Percentiles rank a stretch among this genome's conserved stretches.
phyloP scores from a whole-genome alignment of 2,888 invertebrate genomes.

The Deilephila porcellus region DNA sequence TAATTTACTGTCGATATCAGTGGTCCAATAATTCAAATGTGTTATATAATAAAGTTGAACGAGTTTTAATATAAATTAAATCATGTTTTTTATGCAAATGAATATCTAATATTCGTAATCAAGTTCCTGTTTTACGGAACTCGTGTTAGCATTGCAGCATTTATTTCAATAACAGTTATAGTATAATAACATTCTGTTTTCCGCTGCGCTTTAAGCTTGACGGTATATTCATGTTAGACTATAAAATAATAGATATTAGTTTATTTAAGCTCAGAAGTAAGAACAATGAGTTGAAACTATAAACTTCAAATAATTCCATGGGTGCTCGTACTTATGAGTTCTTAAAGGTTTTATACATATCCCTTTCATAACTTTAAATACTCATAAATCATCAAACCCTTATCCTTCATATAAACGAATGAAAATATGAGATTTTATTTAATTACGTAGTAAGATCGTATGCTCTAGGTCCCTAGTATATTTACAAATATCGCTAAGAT shows the following conservation, averaged over 20 bases:
- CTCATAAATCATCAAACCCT: too few relatives aligned
- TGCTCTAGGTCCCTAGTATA: too few relatives aligned
- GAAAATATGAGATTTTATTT: not conserved
- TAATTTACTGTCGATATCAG: not conserved
- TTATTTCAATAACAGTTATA: not conserved
- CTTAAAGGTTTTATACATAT: too few relatives aligned
- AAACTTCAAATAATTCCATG: too few relatives aligned
- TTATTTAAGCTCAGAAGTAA: too few relatives aligned
- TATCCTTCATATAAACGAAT: too few relatives aligned
- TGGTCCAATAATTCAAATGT: not conserved
- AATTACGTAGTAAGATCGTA: not conserved
- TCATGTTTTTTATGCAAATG: slow-evolving; percentile 10
- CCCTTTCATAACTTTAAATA: too few relatives aligned
- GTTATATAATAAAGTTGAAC: not conserved
- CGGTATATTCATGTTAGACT: too few relatives aligned
- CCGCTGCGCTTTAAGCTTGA: not conserved
- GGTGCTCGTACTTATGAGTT: too few relatives aligned
- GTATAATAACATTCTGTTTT: not conserved
- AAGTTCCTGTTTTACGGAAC: slow-evolving; percentile 10
- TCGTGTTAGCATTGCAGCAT: not conserved
- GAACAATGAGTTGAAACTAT: too few relatives aligned
- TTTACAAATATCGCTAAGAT: not conserved
- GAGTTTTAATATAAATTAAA: slow-evolving; percentile 5
- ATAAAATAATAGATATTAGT: too few relatives aligned
- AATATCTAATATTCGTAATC: not conserved